phyloP scores from a whole-genome alignment of 2,888 invertebrate genomes.

The Heteropelma amictum region DNA sequence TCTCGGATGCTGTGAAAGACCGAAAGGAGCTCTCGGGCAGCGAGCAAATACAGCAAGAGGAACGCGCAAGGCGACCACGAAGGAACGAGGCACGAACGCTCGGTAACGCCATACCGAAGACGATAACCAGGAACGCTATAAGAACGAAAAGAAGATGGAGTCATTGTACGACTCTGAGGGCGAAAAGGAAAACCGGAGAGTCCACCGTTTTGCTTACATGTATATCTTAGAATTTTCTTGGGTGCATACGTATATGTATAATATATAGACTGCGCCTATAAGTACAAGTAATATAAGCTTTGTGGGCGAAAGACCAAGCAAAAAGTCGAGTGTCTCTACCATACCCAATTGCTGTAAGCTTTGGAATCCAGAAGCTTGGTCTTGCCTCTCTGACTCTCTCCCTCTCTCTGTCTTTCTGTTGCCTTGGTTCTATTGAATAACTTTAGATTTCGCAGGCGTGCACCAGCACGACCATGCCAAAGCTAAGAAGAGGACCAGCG shows the following conservation, averaged over 20 bases:
- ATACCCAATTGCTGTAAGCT: conserved; percentile 14
- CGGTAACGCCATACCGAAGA: conserved; percentile 32
- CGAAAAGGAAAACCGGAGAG: conserved; percentile 33
- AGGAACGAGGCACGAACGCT: conserved; percentile 42
- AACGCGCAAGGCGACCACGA: conserved; percentile 27
- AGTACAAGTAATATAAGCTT: conserved; percentile 6
- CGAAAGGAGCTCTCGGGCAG: conserved; percentile 40
- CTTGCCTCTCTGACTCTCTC: conserved; percentile 41
- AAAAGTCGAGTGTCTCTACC: conserved; percentile 67
- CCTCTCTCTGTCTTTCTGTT: neutral
- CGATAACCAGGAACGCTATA: conserved; percentile 22
- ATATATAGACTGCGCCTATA: too few species aligned
- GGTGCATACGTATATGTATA: neutral
- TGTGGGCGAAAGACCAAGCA: conserved; percentile 60
- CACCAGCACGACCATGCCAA: conserved; percentile 14
- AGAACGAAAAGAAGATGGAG: conserved; percentile 34
- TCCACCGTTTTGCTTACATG: neutral
- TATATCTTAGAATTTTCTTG: conserved; percentile 5
- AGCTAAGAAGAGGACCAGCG: conserved; percentile 29
- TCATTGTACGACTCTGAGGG: neutral
- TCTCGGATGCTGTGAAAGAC: conserved; percentile 43
- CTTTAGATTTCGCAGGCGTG: conserved; percentile 59
- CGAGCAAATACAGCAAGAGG: conserved; percentile 35
- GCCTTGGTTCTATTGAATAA: conserved; percentile 66
- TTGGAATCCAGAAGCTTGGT: conserved; percentile 6